These are phyloP conservation scores for Actias luna DNA, from an alignment of 2,888 invertebrate genomes.

Conservation along the genomic window DNA sequence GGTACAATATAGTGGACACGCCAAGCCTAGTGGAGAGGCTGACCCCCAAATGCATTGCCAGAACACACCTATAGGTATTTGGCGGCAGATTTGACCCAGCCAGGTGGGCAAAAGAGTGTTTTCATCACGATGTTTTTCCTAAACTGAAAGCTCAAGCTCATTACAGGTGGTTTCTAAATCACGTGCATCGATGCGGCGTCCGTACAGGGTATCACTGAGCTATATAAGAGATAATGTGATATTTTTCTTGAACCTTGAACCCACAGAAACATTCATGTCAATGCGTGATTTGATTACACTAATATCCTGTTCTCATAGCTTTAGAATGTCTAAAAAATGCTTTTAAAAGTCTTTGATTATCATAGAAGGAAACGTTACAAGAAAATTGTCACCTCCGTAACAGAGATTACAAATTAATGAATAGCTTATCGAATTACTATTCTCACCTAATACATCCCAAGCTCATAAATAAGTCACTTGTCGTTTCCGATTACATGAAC, in stretches of 20 bases:
- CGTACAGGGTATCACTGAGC: too few relatives aligned
- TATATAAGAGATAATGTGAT: too few relatives aligned
- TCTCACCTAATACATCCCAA: not conserved
- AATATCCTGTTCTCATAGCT: too few relatives aligned
- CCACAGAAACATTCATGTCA: too few relatives aligned
- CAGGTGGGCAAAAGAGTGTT: not conserved
- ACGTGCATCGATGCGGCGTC: too few relatives aligned
- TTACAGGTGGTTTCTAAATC: too few relatives aligned
- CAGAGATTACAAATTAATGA: not conserved
- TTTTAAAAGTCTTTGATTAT: not conserved
- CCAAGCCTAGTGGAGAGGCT: not conserved
- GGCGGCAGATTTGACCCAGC: not conserved
- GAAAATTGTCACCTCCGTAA: not conserved
- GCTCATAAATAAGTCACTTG: not conserved
- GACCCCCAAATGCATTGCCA: not conserved
- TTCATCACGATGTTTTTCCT: not conserved
- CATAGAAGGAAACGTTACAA: not conserved
- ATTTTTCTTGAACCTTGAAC: too few relatives aligned
- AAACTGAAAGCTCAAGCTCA: too few relatives aligned
- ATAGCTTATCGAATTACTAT: not conserved
- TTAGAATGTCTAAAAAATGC: not conserved
- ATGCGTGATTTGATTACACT: too few relatives aligned
- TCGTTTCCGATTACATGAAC: not conserved
- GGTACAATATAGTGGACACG: not conserved
- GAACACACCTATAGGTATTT: not conserved